These are phyloP conservation scores for Drosophila repleta DNA, from an alignment of 1,140 invertebrate species.

Conservation along the genomic window DNA sequence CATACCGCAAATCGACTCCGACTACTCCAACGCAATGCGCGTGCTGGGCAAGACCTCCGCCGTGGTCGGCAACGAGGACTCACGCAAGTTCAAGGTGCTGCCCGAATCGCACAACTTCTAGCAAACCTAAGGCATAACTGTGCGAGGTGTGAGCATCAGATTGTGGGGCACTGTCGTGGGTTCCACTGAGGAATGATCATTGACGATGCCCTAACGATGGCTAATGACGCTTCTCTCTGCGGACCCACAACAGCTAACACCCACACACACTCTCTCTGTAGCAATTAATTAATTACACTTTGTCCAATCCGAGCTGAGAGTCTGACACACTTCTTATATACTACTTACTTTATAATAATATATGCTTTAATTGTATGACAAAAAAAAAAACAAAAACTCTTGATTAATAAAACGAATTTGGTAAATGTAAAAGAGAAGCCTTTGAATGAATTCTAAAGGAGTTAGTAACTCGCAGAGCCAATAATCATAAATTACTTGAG, in stretches of 20 bases:
- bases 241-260: slow-evolving; percentile 44
- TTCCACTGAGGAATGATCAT: slow-evolving; percentile 78
- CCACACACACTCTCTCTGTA: slow-evolving; percentile 13
- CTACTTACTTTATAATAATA: slow-evolving; percentile 35
- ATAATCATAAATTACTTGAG: slow-evolving; percentile 65
- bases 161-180: slow-evolving; percentile 30
- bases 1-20: slow-evolving; percentile 83
- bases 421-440: slow-evolving; percentile 41
- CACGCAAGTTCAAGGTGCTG: slow-evolving; percentile 50
- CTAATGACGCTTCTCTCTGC: slow-evolving; percentile 77
- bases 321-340: slow-evolving; percentile 51
- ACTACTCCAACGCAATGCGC: slow-evolving; percentile 83
- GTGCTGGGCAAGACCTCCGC: slow-evolving; percentile 81
- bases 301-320: slow-evolving; percentile 13
- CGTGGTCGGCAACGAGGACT: slow-evolving; percentile 60
- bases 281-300: slow-evolving; percentile 26
- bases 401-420: slow-evolving; percentile 73
- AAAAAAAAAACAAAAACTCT: slow-evolving; percentile 56
- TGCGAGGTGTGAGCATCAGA: not conserved
- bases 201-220: slow-evolving; percentile 46
- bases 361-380: slow-evolving; percentile 81
- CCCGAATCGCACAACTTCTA: slow-evolving; percentile 43
- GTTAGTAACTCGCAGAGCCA: slow-evolving; percentile 37
- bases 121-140: slow-evolving; percentile 8
- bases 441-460: not conserved